Conservation (phyloP, 2,888 invertebrate species). For the Odontocerum albicorne region DNA sequence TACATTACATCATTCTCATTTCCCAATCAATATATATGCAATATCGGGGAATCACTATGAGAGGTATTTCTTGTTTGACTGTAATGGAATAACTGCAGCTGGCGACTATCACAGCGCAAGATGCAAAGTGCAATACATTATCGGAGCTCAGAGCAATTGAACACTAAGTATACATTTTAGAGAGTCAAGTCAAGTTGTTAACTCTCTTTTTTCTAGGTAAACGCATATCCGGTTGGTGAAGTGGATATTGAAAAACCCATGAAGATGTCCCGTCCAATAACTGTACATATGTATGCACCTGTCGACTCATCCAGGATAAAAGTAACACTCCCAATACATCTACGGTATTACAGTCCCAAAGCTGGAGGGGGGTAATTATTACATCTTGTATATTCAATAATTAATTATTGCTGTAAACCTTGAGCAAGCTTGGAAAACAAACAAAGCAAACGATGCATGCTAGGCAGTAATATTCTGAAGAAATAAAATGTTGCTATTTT, state of each 20-base stretch:
- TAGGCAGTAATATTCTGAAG: no score
- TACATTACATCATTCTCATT: background rate
- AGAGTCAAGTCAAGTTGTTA: background rate
- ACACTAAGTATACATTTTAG: background rate
- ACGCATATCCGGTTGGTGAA: constrained; percentile 43
- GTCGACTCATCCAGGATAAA: constrained; percentile 41
- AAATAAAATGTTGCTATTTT: no score
- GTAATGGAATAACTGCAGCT: no score
- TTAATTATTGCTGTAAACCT: no score
- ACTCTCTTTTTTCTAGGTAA: constrained; percentile 38
- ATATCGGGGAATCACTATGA: no score
- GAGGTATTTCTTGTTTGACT: no score
- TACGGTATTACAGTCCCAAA: constrained; percentile 52
- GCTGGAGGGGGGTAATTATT: constrained; percentile 46
- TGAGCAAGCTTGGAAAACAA: no score
- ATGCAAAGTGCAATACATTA: background rate
- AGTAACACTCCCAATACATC: constrained; percentile 49
- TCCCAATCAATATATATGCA: no score
- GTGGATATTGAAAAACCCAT: constrained; percentile 48
- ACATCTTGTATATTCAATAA: background rate
- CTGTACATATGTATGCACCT: constrained; percentile 44
- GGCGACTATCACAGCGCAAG: no score
- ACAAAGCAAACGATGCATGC: no score
- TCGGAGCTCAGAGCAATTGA: background rate
- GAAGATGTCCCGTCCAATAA: constrained; percentile 45